Conservation (phyloP, 1,140 invertebrate species). For the Eubasilissa regina region DNA sequence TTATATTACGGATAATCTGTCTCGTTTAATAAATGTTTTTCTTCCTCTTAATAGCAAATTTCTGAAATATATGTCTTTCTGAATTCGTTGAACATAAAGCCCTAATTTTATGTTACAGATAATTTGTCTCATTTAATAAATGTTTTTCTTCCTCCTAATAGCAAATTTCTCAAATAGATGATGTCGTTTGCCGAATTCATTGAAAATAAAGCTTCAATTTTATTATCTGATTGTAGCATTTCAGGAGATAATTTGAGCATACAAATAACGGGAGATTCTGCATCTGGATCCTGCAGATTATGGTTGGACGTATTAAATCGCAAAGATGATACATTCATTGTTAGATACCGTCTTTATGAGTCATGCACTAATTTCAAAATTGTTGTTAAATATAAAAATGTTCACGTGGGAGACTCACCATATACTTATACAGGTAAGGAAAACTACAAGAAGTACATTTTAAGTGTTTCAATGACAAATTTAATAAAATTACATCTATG, state of each 20-base stretch:
- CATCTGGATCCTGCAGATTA: conserved; percentile 75
- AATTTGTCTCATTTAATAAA: no score
- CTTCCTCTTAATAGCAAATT: no score
- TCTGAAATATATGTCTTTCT: no score
- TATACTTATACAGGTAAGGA: conserved; percentile 77
- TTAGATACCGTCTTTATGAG: conserved; percentile 87
- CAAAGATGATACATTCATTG: conserved; percentile 89
- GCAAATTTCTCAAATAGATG: no score
- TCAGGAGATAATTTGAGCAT: conserved; percentile 66
- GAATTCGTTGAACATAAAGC: no score
- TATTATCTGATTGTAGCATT: conserved; percentile 38
- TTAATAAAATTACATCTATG: no score
- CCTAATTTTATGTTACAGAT: no score
- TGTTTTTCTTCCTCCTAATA: no score
- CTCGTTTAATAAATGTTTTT: no score
- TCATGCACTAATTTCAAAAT: conserved; percentile 83
- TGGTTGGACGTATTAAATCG: conserved; percentile 86
- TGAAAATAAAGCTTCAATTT: background rate
- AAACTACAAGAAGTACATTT: background rate
- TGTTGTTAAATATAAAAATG: conserved; percentile 78
- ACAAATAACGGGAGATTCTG: conserved; percentile 73
- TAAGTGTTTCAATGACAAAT: no score
- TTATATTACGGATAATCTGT: no score
- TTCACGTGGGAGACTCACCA: conserved; percentile 79
- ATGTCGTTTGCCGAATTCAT: no score